phyloP scores from a whole-genome alignment of 2,113 vertebrate species.

The Paratilapia polleni region DNA sequence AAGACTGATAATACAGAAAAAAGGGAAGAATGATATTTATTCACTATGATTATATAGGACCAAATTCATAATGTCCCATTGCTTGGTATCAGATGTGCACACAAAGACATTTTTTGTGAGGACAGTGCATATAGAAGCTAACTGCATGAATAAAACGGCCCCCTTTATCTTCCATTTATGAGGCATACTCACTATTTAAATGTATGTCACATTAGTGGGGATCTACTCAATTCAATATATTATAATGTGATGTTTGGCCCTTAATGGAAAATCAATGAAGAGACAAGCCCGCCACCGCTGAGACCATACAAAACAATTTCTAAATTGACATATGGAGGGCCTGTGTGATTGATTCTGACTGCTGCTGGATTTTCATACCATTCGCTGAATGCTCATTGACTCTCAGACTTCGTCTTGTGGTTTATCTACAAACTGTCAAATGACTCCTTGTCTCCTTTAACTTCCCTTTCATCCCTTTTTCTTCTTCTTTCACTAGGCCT shows the following conservation, averaged over 20 bases:
- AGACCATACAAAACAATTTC: slow-evolving; percentile 81
- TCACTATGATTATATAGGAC: not conserved
- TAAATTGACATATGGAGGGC: slow-evolving; percentile 78
- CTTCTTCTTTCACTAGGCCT: not conserved
- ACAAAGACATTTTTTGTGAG: slow-evolving; percentile 34
- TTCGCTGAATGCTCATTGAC: slow-evolving; percentile 78
- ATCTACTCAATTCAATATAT: slow-evolving; percentile 77
- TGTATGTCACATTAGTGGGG: slow-evolving; percentile 71
- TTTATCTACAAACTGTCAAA: slow-evolving; percentile 78
- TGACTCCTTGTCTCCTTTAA: slow-evolving; percentile 60
- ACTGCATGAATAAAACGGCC: not conserved
- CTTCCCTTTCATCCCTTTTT: slow-evolving; percentile 28
- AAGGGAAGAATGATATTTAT: not conserved
- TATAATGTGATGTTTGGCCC: slow-evolving; percentile 77
- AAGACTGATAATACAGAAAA: not conserved
- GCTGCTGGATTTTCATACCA: slow-evolving; percentile 78
- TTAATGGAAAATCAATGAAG: slow-evolving; percentile 83
- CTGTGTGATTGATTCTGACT: slow-evolving; percentile 80
- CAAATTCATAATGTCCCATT: not conserved
- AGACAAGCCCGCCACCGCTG: slow-evolving; percentile 76
- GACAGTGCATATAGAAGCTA: not conserved
- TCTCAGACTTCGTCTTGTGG: slow-evolving; percentile 69
- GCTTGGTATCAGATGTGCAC: not conserved
- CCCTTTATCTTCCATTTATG: slow-evolving; percentile 44
- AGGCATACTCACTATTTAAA: slow-evolving; percentile 69